Conservation (phyloP, 2,888 invertebrate species). For the Hedya salicella region DNA sequence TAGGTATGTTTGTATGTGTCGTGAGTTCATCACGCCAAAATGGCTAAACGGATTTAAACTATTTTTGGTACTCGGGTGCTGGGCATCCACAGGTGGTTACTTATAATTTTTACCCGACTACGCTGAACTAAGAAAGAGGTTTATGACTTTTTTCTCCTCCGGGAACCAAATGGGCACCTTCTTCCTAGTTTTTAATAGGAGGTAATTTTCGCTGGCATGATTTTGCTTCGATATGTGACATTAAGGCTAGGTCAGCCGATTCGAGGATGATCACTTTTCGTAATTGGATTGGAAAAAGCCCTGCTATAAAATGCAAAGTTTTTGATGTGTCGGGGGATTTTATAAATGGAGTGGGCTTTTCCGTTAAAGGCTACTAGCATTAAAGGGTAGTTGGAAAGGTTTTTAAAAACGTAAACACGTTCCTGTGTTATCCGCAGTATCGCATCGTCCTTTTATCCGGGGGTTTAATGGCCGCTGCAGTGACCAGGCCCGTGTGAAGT, state of each 20-base stretch:
- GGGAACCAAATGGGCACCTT: too few relatives aligned
- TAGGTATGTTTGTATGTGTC: too few relatives aligned
- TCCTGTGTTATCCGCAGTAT: background rate
- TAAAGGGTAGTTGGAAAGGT: background rate
- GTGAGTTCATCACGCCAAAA: too few relatives aligned
- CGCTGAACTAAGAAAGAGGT: too few relatives aligned
- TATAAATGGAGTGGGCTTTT: background rate
- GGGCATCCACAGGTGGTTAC: too few relatives aligned
- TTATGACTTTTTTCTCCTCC: too few relatives aligned
- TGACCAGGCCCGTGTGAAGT: background rate
- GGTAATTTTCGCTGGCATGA: too few relatives aligned
- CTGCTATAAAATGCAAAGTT: background rate
- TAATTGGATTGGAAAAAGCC: background rate
- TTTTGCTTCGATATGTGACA: too few relatives aligned
- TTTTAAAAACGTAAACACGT: background rate
- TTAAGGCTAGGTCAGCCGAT: background rate
- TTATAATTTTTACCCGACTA: too few relatives aligned
- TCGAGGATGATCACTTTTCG: background rate
- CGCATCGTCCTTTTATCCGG: conserved; percentile 15
- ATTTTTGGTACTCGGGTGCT: too few relatives aligned
- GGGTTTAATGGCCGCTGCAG: background rate
- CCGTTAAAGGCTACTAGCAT: background rate
- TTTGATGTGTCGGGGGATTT: background rate
- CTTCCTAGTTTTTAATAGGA: too few relatives aligned
- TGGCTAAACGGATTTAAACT: too few relatives aligned